A percentile compares a stretch with the other conserved stretches of the same genome.
Conservation (phyloP, 2,797 vertebrate species). For the Tiaroga cobitis region DNA sequence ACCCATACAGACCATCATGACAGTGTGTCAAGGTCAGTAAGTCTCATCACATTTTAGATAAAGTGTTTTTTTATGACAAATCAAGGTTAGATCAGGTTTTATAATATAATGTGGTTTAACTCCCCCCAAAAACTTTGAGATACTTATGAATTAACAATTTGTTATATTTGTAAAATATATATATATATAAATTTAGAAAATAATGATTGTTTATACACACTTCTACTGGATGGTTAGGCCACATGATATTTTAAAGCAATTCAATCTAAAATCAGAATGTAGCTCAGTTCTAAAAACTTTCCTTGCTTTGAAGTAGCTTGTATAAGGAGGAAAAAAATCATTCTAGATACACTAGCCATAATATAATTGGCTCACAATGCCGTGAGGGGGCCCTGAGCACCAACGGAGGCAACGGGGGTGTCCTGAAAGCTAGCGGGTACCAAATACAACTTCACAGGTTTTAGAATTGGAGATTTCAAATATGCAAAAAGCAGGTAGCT, state of each 20-base stretch:
- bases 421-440: not conserved
- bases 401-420: not conserved
- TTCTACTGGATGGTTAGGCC: not conserved
- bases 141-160: too few species aligned
- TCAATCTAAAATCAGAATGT: not conserved
- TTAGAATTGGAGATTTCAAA: slow-evolving; percentile 9
- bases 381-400: not conserved
- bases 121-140: too few species aligned
- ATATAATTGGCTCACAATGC: not conserved
- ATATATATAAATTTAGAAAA: too few species aligned
- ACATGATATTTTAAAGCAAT: not conserved
- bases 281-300: not conserved
- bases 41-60: too few species aligned
- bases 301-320: not conserved
- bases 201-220: too few species aligned
- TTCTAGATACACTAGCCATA: not conserved
- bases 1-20: too few species aligned
- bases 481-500: not conserved
- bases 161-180: too few species aligned
- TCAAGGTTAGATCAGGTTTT: too few species aligned
- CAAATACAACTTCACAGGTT: not conserved
- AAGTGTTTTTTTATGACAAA: too few species aligned
- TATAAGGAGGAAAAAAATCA: not conserved
- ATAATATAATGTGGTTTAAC: too few species aligned
- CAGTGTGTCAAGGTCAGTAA: too few species aligned